Evolutionary conservation across 2,113 vertebrate species (phyloP).

Genomic region (Oceanites oceanicus): DNA sequence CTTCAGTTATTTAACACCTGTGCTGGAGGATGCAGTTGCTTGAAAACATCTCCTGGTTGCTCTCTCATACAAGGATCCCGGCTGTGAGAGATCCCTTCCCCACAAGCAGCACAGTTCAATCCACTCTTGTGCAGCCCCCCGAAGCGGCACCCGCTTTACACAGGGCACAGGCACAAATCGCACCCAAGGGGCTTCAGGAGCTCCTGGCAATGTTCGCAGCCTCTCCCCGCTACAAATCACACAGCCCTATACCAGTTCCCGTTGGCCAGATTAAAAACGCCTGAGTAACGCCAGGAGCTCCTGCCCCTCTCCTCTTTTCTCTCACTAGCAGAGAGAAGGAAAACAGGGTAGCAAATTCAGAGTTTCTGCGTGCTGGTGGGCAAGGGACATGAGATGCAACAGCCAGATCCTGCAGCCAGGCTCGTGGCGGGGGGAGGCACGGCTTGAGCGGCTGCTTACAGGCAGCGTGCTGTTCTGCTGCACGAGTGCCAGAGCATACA

Average conservation of each 20-base stretch:
- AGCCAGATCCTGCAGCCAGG: not conserved
- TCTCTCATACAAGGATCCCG: not conserved
- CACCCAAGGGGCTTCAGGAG: accelerated
- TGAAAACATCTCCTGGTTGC: not conserved
- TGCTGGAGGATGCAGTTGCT: not conserved
- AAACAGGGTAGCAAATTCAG: not conserved
- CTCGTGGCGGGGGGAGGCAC: not conserved
- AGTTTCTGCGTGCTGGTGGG: not conserved
- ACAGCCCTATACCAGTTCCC: not conserved
- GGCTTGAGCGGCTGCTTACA: not conserved
- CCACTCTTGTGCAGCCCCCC: not conserved
- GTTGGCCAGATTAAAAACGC: not conserved
- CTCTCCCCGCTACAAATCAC: not conserved
- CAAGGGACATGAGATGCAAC: accelerated
- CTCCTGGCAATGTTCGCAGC: not conserved
- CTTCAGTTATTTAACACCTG: not conserved
- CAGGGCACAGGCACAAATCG: accelerated
- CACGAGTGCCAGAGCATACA: not conserved
- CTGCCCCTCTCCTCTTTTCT: not conserved
- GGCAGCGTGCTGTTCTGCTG: not conserved
- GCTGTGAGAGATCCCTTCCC: not conserved
- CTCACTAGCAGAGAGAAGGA: not conserved
- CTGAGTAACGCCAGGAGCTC: not conserved
- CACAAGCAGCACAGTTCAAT: not conserved
- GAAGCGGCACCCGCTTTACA: accelerated